Percentiles rank a stretch among this genome's conserved stretches.
Conservation (phyloP, 92 coral and sea anemone genomes). For the Blastomussa wellsi region DNA sequence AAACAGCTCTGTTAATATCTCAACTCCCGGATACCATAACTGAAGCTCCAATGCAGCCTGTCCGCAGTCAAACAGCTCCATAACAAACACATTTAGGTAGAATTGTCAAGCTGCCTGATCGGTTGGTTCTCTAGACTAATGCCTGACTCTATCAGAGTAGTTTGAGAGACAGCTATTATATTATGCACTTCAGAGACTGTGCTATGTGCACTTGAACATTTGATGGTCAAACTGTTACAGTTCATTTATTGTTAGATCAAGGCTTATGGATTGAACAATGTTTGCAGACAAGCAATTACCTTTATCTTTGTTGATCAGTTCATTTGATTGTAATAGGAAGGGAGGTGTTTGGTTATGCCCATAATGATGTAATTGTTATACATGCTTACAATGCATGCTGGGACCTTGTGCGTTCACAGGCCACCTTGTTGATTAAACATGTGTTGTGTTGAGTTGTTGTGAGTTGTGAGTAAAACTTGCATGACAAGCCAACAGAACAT, state of each 20-base stretch:
- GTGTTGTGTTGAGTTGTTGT: too few relatives aligned
- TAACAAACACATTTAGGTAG: slow-evolving; percentile 7
- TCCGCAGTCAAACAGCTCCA: neutral
- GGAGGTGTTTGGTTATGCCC: neutral
- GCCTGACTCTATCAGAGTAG: neutral
- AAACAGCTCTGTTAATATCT: too few relatives aligned
- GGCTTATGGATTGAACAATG: neutral
- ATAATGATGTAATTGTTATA: neutral
- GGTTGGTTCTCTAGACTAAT: slow-evolving; percentile 6
- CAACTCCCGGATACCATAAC: too few relatives aligned
- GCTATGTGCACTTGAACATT: too few relatives aligned
- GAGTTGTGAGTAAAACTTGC: too few relatives aligned
- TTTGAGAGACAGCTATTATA: neutral
- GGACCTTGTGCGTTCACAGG: neutral
- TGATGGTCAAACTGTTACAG: too few relatives aligned
- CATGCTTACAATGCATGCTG: neutral
- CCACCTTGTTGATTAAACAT: too few relatives aligned
- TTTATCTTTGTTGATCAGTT: neutral
- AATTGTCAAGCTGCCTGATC: slow-evolving; percentile 1
- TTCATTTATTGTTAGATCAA: too few relatives aligned
- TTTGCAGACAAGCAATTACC: neutral
- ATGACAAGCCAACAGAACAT: too few relatives aligned
- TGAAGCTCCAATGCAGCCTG: too few relatives aligned
- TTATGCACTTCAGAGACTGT: neutral
- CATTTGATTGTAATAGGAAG: neutral